Evolutionary conservation across 2,113 vertebrate species (phyloP).

Genomic region (Pterocles burchelli): DNA sequence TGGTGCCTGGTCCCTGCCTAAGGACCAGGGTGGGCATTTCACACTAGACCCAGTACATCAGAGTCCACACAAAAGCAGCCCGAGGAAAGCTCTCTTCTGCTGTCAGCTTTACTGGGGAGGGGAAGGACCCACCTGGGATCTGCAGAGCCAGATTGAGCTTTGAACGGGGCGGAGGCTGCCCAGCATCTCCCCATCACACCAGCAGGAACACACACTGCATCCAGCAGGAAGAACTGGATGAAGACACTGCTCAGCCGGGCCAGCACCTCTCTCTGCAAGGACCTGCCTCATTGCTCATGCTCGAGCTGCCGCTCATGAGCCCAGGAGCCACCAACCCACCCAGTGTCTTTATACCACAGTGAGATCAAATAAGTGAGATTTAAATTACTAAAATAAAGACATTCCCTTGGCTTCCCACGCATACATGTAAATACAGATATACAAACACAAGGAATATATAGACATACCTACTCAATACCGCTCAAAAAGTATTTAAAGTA

Average conservation of each 20-base stretch:
- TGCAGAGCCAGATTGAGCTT: neutral
- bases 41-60: neutral
- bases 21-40: neutral
- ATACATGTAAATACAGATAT: neutral
- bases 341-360: rapidly evolving
- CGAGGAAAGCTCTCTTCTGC: neutral
- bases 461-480: neutral
- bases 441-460: neutral
- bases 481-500: neutral
- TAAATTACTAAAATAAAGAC: neutral
- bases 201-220: neutral
- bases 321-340: neutral
- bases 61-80: neutral
- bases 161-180: neutral
- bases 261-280: neutral
- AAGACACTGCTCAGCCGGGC: neutral
- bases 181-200: neutral
- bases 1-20: neutral
- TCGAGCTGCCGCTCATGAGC: neutral
- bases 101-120: neutral
- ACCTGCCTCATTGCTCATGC: neutral
- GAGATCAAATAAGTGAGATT: neutral
- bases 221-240: neutral
- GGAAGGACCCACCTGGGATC: neutral
- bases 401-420: neutral